Conservation (phyloP, 2,797 vertebrate genomes). For the Labeo calbasu region DNA sequence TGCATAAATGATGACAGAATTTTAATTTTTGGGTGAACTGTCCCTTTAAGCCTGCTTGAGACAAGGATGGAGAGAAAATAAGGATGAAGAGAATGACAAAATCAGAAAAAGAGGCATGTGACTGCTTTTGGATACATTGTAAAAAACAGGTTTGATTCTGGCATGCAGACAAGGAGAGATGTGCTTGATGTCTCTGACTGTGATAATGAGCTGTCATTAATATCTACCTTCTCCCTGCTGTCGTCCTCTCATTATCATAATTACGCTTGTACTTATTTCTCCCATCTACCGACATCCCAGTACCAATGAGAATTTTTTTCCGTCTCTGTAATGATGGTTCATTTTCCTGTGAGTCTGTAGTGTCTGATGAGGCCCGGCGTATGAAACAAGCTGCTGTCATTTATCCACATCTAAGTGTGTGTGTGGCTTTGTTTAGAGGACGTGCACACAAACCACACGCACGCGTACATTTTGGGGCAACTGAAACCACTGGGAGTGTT, state of each 20-base stretch:
- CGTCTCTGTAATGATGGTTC: constrained; percentile 50
- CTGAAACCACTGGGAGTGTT: constrained; percentile 7
- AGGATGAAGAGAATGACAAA: background rate
- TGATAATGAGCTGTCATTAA: constrained; percentile 66
- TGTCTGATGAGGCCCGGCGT: constrained; percentile 29
- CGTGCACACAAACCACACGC: constrained; percentile 14
- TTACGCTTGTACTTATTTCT: constrained; percentile 47
- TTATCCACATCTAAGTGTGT: constrained; percentile 36
- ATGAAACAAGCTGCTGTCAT: constrained; percentile 49
- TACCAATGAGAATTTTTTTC: background rate
- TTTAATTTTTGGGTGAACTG: background rate
- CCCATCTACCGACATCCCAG: constrained; percentile 23
- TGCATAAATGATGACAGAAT: background rate
- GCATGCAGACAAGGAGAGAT: constrained; percentile 19
- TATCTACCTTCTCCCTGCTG: constrained; percentile 48
- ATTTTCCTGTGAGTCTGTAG: constrained; percentile 39
- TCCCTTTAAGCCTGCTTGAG: background rate
- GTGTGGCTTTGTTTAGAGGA: constrained; percentile 10
- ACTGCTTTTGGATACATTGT: background rate
- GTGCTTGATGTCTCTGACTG: constrained; percentile 51
- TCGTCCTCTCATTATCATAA: constrained; percentile 56
- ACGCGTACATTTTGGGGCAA: background rate
- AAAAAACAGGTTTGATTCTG: constrained; percentile 15
- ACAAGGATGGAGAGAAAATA: background rate
- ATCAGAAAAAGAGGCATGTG: background rate